Evolutionary conservation across 2,113 vertebrate species (phyloP).

Genomic region (Riparia riparia): DNA sequence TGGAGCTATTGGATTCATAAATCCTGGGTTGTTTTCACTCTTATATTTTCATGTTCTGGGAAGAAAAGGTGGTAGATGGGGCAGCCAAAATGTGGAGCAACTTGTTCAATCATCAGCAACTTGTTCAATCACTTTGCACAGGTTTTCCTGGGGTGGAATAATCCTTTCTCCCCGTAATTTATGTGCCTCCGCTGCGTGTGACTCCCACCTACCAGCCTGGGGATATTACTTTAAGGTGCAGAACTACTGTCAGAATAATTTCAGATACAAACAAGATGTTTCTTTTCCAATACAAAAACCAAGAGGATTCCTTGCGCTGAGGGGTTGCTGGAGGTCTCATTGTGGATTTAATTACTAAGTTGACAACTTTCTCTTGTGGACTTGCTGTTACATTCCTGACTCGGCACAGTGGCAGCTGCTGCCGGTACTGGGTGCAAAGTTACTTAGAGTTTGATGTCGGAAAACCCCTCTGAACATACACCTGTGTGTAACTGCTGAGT

Average conservation of each 20-base stretch:
- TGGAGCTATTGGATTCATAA: not conserved
- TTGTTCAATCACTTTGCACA: not conserved
- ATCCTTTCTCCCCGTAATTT: not conserved
- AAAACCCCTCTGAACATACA: not conserved
- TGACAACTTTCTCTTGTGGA: not conserved
- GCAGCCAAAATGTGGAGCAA: not conserved
- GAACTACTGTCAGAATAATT: not conserved
- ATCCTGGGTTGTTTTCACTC: not conserved
- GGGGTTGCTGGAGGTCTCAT: not conserved
- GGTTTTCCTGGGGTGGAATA: not conserved
- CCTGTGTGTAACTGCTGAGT: not conserved
- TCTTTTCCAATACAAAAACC: not conserved
- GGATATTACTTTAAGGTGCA: not conserved
- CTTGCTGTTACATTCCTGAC: not conserved
- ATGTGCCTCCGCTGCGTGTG: fast-evolving
- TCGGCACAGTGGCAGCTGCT: not conserved
- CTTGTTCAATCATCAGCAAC: not conserved
- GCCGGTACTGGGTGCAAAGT: not conserved
- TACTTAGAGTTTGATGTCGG: not conserved
- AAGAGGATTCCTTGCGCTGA: not conserved
- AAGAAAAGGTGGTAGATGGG: not conserved
- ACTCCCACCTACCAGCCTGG: not conserved
- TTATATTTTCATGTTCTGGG: not conserved
- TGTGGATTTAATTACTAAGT: not conserved
- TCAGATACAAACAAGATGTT: not conserved